phyloP scores from a whole-genome alignment of 2,113 vertebrate species.

The Stercorarius parasiticus region DNA sequence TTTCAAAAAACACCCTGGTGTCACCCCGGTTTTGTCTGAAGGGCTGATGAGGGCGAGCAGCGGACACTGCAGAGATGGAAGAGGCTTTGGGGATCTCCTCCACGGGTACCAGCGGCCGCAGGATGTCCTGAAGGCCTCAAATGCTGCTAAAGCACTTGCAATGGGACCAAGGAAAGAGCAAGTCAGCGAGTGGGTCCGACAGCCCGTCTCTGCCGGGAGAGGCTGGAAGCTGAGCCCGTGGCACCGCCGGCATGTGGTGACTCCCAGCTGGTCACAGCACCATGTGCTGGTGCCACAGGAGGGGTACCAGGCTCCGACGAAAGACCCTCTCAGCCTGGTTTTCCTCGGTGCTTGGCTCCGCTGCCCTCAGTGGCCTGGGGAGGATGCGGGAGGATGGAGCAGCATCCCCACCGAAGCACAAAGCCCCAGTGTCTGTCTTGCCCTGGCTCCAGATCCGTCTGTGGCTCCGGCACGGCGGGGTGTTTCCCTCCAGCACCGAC shows the following conservation, averaged over 20 bases:
- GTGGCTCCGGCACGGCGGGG: fast-evolving
- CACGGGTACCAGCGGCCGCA: not conserved
- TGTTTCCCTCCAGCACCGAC: not conserved
- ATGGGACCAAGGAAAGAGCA: not conserved
- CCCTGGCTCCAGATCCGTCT: fast-evolving
- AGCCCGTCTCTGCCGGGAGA: fast-evolving
- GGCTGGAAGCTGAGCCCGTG: fast-evolving
- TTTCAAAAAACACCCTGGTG: not conserved
- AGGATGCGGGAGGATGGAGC: not conserved
- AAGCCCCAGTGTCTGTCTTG: not conserved
- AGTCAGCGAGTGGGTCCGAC: fast-evolving
- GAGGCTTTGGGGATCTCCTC: not conserved
- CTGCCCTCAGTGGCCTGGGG: not conserved
- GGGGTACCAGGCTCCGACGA: not conserved
- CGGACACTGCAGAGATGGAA: fast-evolving
- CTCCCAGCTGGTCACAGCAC: not conserved
- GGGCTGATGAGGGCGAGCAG: not conserved
- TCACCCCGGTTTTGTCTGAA: not conserved
- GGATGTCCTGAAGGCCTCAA: not conserved
- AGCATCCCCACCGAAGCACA: not conserved
- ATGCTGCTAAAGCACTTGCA: not conserved
- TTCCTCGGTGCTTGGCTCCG: not conserved
- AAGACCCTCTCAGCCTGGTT: not conserved
- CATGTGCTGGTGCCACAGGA: fast-evolving
- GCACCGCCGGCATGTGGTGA: fast-evolving